Base-by-base conservation (phyloP, 92 coral and sea anemone species). In the Paramuricea clavata region DNA sequence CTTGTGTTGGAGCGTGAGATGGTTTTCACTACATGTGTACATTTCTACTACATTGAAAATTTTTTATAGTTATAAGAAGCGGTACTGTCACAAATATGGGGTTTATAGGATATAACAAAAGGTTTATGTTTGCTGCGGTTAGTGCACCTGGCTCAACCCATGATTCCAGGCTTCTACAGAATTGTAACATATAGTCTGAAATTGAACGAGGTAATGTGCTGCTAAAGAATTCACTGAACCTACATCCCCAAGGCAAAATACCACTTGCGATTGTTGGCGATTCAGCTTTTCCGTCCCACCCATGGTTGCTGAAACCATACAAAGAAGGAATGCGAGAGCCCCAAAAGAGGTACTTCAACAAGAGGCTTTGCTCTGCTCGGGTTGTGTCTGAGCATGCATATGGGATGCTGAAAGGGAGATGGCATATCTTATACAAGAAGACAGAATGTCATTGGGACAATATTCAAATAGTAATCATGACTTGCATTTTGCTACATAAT, bases 401-500 rank as follows among this genome's bases (percentile, higher is more conserved):
- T n/a, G n/a, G n/a, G n/a, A n/a, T n/a, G n/a, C n/a, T n/a, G n/a
- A n/a, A n/a, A n/a, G n/a, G n/a, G n/a, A n/a, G n/a, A n/a, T n/a
- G n/a, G n/a, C n/a, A n/a, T n/a, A n/a, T n/a, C n/a, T n/a, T n/a
- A n/a, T n/a, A n/a, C n/a, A n/a, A n/a, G n/a, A n/a, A n/a, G n/a
- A n/a, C n/a, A n/a, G n/a, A n/a, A n/a, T n/a, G n/a, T n/a, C n/a
- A n/a, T n/a, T n/a, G n/a, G n/a, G n/a, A n/a, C n/a, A n/a, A n/a
- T n/a, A n/a, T n/a, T n/a, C n/a, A n/a, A n/a, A n/a, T n/a, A n/a
- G n/a, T 88, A 36, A 91, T 91, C 28, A 91, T 88, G 94, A 87
- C 81, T 84, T 92, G 94, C 69, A 89, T 92, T 43, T 80, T 87
- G 42, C 64, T 92, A 60, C 94, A 89, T 75, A 89, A 89, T 41